Conservation (phyloP, 2,113 vertebrate genomes). For the Orthonyx spaldingii region DNA sequence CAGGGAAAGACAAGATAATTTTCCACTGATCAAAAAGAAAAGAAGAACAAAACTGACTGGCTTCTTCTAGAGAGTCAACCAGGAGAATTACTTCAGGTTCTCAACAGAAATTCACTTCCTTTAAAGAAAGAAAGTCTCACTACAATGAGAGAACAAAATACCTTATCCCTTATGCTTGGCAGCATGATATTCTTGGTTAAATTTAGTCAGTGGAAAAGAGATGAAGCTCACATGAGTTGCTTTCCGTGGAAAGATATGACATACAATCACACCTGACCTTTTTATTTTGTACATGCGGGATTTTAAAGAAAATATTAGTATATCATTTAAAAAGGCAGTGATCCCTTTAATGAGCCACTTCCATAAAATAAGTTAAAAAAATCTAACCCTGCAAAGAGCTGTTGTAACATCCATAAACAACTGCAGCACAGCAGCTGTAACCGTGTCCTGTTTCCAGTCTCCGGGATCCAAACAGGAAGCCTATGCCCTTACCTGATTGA, state of each 20-base stretch:
- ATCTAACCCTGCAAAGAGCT: not conserved
- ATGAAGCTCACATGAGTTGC: not conserved
- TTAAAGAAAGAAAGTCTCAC: not conserved
- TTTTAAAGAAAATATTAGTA: not conserved
- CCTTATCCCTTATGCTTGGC: not conserved
- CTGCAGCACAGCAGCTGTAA: not conserved
- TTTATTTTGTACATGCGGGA: not conserved
- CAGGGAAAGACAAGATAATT: not conserved
- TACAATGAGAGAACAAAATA: not conserved
- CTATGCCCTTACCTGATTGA: slow-evolving; percentile 18
- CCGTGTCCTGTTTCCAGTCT: not conserved
- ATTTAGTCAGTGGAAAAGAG: not conserved
- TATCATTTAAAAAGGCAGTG: not conserved
- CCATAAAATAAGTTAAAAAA: not conserved
- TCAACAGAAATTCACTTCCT: not conserved
- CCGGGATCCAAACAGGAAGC: slow-evolving; percentile 34
- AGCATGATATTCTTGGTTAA: not conserved
- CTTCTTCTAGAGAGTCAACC: not conserved
- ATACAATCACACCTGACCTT: not conserved
- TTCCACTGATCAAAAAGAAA: not conserved
- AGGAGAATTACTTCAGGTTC: not conserved
- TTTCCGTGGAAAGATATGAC: not conserved
- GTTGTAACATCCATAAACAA: not conserved
- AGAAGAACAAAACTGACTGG: not conserved
- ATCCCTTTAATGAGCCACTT: not conserved